Base-by-base conservation (phyloP, 2,888 invertebrate genomes). In the Nasonia oneida region DNA sequence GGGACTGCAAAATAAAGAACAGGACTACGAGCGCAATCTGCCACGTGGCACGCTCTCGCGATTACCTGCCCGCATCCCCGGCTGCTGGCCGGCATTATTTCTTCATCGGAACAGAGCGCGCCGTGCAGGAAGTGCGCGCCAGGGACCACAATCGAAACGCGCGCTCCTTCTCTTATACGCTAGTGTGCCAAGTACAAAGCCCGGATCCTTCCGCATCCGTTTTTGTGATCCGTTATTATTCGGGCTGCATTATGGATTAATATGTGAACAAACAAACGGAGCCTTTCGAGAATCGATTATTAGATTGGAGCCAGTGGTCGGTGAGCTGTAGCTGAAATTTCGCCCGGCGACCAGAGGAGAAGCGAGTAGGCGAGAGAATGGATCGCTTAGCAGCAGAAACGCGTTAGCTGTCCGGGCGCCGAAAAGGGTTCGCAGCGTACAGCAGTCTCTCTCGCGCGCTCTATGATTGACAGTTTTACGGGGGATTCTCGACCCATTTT, bases 381-480 rank as follows among this genome's bases (percentile, higher is more conserved):
- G 91, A 90, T 91, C 91, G 91, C 90, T 92, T 91, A 92, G 89
- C 89, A 89, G 88, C 88, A 87, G 89, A 89, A 90, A 92, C 88
- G 89, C 90, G 92, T 92, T 91, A 91, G 92, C 92, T 92, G 91
- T 92, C 90, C 89, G 84, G 87, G 88, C 87, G 88, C 88, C 88
- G 88, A 87, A 29, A 29, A 89, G 90, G 89, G 89, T 87, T 33
- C 37, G 18, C 15, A 12, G 71, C 39, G 14, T 12, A 29, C 70
- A 37, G 64, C 37, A 18, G 70, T 37, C 18, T 37, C 39, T 39
- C 37, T 18, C 42, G 85, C 88, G 89, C 87, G 84, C 83, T 53
- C 33, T 76, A 89, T 92, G 92, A 92, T 91, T 92, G 92, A 92
- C 92, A 92, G 89, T 90, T 92, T 92, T 91, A 92, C 91, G 89